Base-by-base conservation (phyloP, 92 coral and sea anemone genomes). In the Umimayanthus kanabou region DNA sequence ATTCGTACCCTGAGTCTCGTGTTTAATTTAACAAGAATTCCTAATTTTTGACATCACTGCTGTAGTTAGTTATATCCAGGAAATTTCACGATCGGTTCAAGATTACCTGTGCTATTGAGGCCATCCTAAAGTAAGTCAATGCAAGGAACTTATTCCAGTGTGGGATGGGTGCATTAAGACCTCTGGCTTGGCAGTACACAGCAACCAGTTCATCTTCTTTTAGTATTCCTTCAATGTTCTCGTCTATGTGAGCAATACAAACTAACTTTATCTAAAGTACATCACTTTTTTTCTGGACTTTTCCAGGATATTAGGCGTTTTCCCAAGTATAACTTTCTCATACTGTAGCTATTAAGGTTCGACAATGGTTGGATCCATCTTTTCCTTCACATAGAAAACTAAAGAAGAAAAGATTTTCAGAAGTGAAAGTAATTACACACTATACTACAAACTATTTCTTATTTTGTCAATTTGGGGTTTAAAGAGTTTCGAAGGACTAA, bases 41-140 rank as follows among this genome's bases (percentile, higher is more conserved):
- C 58, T 11, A 18, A 53, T 11, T 65, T 22, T 9, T 42, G 15
- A 26, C n/a, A 11, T 23, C 3, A 26, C 33, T 28, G 1, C 39
- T 77, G 14, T 15, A 49, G 16, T 16, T 26, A 43, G 1, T 23
- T 14, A 42, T 29, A 25, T 78, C 6, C 25, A 40, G 10, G 53
- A 80, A 37, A 6, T 55, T 5, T 40, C 84, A 47, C 69, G 13
- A 29, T 23, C n/a, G 22, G 10, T 30, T 28, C 3, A 22, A 16
- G 53, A 30, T 33, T 80, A 96, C 99, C 99, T 97, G 99, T 33
- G 99, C 95, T 73, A 97, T 94, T 30, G 96, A 83, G 16, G 99
- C 99, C 84, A 91, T n/a, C 90, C 96, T 92, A 85, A 95, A 97
- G 30, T 92, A 93, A 50, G 89, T 80, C 50, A 97, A 69, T 5